Percentiles rank a stretch among this genome's conserved stretches.
Evolutionary conservation across 1,140 invertebrate species (phyloP).

Genomic region (Ips typographus): DNA sequence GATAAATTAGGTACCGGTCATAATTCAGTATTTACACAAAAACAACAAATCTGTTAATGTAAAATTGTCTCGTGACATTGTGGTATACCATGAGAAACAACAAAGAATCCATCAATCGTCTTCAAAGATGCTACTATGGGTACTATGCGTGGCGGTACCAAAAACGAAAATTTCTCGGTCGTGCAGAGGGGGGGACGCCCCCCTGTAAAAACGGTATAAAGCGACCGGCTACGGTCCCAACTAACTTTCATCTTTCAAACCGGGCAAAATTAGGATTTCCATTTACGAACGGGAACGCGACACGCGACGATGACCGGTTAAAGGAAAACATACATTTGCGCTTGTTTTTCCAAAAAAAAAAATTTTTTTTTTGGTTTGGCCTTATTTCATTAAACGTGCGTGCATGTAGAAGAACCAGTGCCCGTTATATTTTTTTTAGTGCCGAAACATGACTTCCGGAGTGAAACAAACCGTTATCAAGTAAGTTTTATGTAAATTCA

Average conservation of each 20-base stretch:
- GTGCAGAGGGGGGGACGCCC: neutral
- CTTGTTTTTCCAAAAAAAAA: constrained; percentile 15
- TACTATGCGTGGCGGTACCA: too few species aligned
- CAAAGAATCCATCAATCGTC: too few species aligned
- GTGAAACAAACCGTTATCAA: constrained; percentile 48
- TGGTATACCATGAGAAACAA: too few species aligned
- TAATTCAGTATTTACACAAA: too few species aligned
- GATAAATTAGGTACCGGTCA: too few species aligned
- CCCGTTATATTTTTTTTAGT: constrained; percentile 13
- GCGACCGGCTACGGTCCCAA: constrained; percentile 21
- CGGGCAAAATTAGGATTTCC: constrained; percentile 27
- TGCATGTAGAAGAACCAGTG: constrained; percentile 5
- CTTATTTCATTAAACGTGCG: neutral
- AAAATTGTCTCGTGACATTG: too few species aligned
- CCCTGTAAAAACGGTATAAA: constrained; percentile 20
- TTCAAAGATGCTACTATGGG: too few species aligned
- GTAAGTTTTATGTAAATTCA: constrained; percentile 36
- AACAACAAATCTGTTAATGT: too few species aligned
- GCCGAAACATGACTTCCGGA: constrained; percentile 40
- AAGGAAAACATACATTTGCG: neutral
- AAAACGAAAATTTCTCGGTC: too few species aligned
- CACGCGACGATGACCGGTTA: constrained; percentile 25
- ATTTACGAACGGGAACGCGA: constrained; percentile 22
- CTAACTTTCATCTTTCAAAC: constrained; percentile 20
- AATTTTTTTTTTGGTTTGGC: neutral